phyloP scores from a whole-genome alignment of 2,888 invertebrate genomes.

The Polyploca ridens region DNA sequence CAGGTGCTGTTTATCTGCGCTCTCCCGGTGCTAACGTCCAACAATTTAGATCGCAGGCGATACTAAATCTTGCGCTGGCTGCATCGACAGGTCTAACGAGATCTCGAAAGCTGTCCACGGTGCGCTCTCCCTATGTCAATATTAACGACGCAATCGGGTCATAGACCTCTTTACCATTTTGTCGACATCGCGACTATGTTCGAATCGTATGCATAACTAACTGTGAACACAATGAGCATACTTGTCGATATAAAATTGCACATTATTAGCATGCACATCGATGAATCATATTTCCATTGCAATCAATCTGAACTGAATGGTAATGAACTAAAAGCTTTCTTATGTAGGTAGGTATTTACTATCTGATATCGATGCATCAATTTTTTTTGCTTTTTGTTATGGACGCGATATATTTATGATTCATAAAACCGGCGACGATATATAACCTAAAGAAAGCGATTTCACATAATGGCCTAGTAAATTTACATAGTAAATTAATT shows the following conservation, averaged over 20 bases:
- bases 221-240: conserved; percentile 46
- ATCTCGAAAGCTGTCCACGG: conserved; percentile 58
- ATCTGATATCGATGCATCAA: not conserved
- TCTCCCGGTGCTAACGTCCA: conserved; percentile 46
- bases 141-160: conserved; percentile 50
- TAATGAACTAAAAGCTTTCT: conserved; percentile 3
- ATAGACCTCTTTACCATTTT: conserved; percentile 60
- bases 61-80: conserved; percentile 47
- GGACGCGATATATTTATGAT: not conserved
- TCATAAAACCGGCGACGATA: not conserved
- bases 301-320: conserved; percentile 9
- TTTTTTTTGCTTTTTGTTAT: not conserved
- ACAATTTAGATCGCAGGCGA: conserved; percentile 55
- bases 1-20: conserved; percentile 63
- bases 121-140: conserved; percentile 44
- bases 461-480: not conserved
- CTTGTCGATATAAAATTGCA: conserved; percentile 43
- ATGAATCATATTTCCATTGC: conserved; percentile 23
- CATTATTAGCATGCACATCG: conserved; percentile 44
- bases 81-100: conserved; percentile 52
- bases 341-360: not conserved
- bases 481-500: conserved; percentile 4
- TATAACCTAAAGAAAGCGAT: not conserved
- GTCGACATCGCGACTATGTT: conserved; percentile 40
- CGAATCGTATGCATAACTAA: conserved; percentile 51